phyloP scores from a whole-genome alignment of 2,888 invertebrate genomes.

The Syrista parreyssii region DNA sequence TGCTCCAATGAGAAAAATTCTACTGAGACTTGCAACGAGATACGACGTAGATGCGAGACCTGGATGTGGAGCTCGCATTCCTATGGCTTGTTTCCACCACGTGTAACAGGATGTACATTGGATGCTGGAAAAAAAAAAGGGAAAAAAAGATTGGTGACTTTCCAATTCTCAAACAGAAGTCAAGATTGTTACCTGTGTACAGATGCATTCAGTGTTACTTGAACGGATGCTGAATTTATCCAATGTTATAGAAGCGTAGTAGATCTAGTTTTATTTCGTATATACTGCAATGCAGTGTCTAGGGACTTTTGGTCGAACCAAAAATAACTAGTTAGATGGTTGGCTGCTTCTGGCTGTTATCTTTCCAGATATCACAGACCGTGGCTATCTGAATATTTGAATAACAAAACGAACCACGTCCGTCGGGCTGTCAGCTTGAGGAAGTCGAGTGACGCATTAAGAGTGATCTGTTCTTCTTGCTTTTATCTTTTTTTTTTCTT shows the following conservation, averaged over 20 bases:
- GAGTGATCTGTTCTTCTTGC: conserved; percentile 9
- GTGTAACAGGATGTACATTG: not conserved
- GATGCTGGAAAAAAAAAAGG: not conserved
- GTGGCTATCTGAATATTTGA: conserved; percentile 37
- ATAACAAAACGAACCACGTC: conserved; percentile 50
- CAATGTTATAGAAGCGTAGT: not conserved
- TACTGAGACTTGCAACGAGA: not conserved
- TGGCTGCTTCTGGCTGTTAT: not conserved
- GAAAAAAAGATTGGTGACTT: not conserved
- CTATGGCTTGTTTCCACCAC: not conserved
- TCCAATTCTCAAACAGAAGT: not conserved
- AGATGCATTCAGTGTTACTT: not conserved
- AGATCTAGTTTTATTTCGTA: not conserved
- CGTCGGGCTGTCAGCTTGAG: conserved; percentile 41
- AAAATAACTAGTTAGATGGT: conserved; percentile 2
- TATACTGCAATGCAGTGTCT: not conserved
- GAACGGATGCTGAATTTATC: not conserved
- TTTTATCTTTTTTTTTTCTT: not conserved
- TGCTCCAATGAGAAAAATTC: conserved; percentile 42
- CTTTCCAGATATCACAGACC: conserved; percentile 24
- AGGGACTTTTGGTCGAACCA: not conserved
- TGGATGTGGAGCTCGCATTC: not conserved
- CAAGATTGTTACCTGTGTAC: not conserved
- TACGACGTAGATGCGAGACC: not conserved
- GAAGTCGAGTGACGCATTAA: conserved; percentile 35